Evolutionary conservation across 2,113 vertebrate species (phyloP).

Genomic region (Bungarus multicinctus): DNA sequence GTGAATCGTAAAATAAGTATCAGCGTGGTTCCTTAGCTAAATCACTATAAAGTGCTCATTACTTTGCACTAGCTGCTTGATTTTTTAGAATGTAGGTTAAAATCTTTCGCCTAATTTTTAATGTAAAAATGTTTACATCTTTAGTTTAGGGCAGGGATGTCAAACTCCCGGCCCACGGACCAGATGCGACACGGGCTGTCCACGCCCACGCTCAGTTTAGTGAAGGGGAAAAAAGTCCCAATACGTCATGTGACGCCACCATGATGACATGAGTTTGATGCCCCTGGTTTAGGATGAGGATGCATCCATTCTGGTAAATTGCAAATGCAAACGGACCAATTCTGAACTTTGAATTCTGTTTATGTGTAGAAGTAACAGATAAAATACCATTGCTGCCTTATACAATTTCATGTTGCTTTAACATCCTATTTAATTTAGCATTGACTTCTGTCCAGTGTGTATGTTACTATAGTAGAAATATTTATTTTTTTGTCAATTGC

Average conservation of each 20-base stretch:
- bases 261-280: too few relatives aligned
- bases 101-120: not conserved
- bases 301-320: not conserved
- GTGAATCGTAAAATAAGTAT: not conserved
- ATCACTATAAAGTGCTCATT: not conserved
- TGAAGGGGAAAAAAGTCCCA: too few relatives aligned
- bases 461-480: not conserved
- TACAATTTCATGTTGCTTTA: not conserved
- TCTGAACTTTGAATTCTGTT: not conserved
- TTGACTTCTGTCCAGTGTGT: not conserved
- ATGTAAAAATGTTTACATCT: not conserved
- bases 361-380: not conserved
- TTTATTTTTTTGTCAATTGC: too few relatives aligned
- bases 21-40: not conserved
- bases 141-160: not conserved
- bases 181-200: too few relatives aligned
- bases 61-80: not conserved
- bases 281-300: not conserved
- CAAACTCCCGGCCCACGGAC: too few relatives aligned
- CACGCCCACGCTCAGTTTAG: too few relatives aligned
- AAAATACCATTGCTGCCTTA: not conserved
- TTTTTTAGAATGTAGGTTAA: not conserved
- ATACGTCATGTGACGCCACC: too few relatives aligned
- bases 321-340: not conserved
- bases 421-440: not conserved